A percentile compares a stretch with the other conserved stretches of the same genome.
phyloP scores from a whole-genome alignment of 2,113 vertebrate species.

The Laticauda laticaudata region DNA sequence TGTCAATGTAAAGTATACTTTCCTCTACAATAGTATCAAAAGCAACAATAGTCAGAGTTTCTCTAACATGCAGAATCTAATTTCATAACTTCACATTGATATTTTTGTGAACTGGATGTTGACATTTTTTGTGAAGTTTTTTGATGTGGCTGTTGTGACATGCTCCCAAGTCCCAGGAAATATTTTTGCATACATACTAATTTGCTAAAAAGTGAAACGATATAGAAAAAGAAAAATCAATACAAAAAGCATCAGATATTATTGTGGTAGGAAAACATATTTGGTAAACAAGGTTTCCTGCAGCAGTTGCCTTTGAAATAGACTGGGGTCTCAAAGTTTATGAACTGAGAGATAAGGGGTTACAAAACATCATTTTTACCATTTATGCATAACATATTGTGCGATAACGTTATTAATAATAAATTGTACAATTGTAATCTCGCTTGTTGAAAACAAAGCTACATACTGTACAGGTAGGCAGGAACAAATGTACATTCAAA shows the following conservation, averaged over 20 bases:
- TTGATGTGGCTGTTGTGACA: conserved; percentile 34
- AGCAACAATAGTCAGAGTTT: conserved; percentile 26
- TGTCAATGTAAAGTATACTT: conserved; percentile 4
- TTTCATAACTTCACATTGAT: conserved; percentile 14
- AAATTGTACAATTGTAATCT: conserved; percentile 16
- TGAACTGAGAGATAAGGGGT: conserved; percentile 38
- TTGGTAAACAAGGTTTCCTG: conserved; percentile 3
- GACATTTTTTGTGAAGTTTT: conserved; percentile 9
- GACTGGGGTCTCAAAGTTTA: conserved; percentile 42
- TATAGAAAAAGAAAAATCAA: conserved; percentile 4
- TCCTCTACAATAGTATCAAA: conserved; percentile 26
- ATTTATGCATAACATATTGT: conserved; percentile 13
- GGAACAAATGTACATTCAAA: neutral
- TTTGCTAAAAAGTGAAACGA: neutral
- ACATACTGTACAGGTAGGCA: neutral
- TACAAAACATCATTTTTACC: neutral
- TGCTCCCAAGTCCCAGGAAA: conserved; percentile 13
- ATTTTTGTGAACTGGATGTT: conserved; percentile 15
- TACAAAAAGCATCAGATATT: conserved; percentile 6
- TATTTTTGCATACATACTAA: neutral
- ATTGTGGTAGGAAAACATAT: conserved; percentile 21
- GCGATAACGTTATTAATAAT: conserved; percentile 47
- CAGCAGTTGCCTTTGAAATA: conserved; percentile 51
- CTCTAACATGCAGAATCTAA: conserved; percentile 12
- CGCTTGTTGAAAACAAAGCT: conserved; percentile 15